Conservation (phyloP, 37 sponge, comb jelly and placozoan genomes). For the Beroe ovata region DNA sequence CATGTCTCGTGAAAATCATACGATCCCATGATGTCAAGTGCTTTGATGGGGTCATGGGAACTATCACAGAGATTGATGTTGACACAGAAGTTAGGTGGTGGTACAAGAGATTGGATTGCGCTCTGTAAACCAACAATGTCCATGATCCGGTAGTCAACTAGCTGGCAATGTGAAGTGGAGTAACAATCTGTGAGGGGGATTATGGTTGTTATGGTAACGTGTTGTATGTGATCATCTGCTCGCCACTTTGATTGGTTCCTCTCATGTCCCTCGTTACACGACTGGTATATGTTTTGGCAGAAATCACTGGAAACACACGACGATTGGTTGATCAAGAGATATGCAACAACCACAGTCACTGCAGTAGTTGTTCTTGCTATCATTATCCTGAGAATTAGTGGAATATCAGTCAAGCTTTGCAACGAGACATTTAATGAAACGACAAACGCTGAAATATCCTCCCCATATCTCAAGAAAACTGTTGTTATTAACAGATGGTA, state of each 20-base stretch:
- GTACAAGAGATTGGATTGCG: background rate
- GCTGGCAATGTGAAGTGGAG: background rate
- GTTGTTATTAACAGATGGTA: no score
- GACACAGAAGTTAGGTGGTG: conserved; percentile 10
- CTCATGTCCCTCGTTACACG: conserved; percentile 8
- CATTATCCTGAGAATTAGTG: no score
- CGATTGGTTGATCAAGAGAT: no score
- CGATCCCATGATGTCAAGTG: background rate
- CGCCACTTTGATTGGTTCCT: background rate
- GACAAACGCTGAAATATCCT: no score
- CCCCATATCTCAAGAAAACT: no score
- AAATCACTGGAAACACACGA: no score
- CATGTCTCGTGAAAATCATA: conserved; percentile 12
- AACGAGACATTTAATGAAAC: no score
- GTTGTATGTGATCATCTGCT: background rate
- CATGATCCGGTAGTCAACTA: conserved; percentile 2
- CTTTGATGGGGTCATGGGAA: conserved; percentile 3
- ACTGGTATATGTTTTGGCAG: conserved; percentile 6
- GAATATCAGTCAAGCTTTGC: no score
- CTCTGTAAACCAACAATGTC: background rate
- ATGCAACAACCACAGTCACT: no score
- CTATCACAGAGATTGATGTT: conserved; percentile 11
- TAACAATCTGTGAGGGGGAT: conserved; percentile 26
- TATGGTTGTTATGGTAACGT: background rate
- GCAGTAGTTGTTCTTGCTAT: no score